phyloP scores from a whole-genome alignment of 1,140 invertebrate genomes.

The Heliconius congener region DNA sequence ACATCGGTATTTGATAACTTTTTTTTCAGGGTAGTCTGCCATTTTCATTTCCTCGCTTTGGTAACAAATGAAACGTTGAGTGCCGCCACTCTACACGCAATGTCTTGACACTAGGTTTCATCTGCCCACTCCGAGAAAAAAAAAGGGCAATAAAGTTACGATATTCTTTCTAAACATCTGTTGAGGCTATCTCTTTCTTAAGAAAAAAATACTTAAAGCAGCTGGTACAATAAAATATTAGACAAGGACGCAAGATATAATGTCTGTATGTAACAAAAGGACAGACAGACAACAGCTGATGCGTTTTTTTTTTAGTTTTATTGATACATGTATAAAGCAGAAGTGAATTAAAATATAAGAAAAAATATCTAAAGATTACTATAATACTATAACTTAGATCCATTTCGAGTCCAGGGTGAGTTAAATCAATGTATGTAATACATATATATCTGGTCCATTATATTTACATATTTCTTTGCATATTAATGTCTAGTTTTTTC shows the following conservation, averaged over 20 bases:
- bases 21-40: too few relatives aligned
- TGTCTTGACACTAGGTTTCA: too few relatives aligned
- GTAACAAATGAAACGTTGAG: too few relatives aligned
- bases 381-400: too few relatives aligned
- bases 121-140: too few relatives aligned
- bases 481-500: too few relatives aligned
- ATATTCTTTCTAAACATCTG: constrained; percentile 4
- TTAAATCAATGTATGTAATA: too few relatives aligned
- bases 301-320: constrained; percentile 16
- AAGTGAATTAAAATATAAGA: too few relatives aligned
- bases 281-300: constrained; percentile 27
- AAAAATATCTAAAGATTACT: neutral
- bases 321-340: neutral
- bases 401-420: neutral
- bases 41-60: too few relatives aligned
- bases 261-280: neutral
- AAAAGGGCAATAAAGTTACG: neutral
- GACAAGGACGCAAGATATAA: constrained; percentile 15
- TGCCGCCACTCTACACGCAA: too few relatives aligned
- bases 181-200: constrained; percentile 8
- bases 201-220: constrained; percentile 2
- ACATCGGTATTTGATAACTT: neutral
- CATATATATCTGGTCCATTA: too few relatives aligned
- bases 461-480: too few relatives aligned
- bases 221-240: neutral